These are phyloP conservation scores for Pristionchus exspectatus DNA, from an alignment of 2,888 invertebrate genomes.

Conservation along the genomic window DNA sequence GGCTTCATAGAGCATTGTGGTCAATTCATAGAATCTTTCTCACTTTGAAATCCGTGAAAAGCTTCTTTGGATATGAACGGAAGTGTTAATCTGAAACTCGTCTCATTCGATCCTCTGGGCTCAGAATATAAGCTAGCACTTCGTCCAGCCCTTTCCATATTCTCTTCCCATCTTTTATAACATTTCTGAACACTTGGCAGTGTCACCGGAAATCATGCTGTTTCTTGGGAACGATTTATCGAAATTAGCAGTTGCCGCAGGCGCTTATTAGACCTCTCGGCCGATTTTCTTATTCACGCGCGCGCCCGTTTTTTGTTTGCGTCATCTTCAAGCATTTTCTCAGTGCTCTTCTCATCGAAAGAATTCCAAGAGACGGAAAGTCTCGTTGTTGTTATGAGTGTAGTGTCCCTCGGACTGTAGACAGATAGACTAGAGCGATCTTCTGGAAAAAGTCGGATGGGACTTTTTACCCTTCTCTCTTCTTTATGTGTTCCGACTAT, in stretches of 20 bases:
- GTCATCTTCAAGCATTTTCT: slow-evolving; percentile 13
- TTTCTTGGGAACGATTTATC: background rate
- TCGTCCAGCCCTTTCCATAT: too few species aligned
- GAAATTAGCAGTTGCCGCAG: background rate
- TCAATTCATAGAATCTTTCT: background rate
- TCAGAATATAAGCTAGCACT: background rate
- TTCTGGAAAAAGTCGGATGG: background rate
- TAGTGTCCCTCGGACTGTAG: background rate
- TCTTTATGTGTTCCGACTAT: background rate
- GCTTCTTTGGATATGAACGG: background rate
- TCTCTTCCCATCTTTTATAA: background rate
- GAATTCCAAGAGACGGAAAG: background rate
- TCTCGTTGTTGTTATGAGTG: background rate
- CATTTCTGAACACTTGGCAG: background rate
- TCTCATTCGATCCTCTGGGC: background rate
- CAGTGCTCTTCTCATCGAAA: background rate
- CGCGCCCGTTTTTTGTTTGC: background rate
- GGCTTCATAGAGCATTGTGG: background rate
- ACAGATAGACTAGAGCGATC: background rate
- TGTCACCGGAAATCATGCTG: background rate
- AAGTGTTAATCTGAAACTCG: background rate
- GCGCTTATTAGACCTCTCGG: slow-evolving; percentile 16
- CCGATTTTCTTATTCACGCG: background rate
- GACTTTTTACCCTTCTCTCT: too few species aligned
- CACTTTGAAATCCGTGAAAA: background rate